Percentiles rank a stretch among this genome's conserved stretches.
Conservation (phyloP, 2,797 vertebrate genomes). For the Pagetopsis macropterus region DNA sequence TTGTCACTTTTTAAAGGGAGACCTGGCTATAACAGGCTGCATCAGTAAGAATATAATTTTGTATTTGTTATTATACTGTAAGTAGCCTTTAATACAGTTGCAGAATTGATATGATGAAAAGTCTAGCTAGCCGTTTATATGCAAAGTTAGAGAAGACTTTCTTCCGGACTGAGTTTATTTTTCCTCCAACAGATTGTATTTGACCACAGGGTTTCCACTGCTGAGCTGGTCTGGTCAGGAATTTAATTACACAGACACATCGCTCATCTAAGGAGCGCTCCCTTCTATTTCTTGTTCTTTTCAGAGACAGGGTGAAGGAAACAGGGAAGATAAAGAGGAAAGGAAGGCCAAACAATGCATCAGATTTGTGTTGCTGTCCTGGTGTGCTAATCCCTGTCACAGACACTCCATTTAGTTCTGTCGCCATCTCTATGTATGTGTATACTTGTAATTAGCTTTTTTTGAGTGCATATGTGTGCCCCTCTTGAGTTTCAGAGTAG, state of each 20-base stretch:
- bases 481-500: conserved; percentile 55
- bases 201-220: conserved; percentile 42
- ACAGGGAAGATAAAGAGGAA: conserved; percentile 59
- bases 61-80: no score
- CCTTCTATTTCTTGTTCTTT: conserved; percentile 58
- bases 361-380: conserved; percentile 44
- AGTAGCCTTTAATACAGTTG: background rate
- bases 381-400: conserved; percentile 58
- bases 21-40: no score
- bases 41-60: no score
- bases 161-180: conserved; percentile 9
- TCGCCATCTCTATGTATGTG: conserved; percentile 33
- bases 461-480: conserved; percentile 30
- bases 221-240: conserved; percentile 49
- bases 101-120: conserved; percentile 11
- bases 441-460: conserved; percentile 58
- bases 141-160: conserved; percentile 16
- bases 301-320: conserved; percentile 40
- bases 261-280: conserved; percentile 40
- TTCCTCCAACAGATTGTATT: conserved; percentile 41
- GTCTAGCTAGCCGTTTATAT: background rate
- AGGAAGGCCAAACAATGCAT: conserved; percentile 59
- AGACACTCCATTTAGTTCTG: conserved; percentile 49
- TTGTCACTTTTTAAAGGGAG: no score
- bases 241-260: conserved; percentile 71